Percentiles rank a stretch among this genome's conserved stretches.
phyloP scores from a whole-genome alignment of 2,888 invertebrate species.

The Ganaspis brasiliensis region DNA sequence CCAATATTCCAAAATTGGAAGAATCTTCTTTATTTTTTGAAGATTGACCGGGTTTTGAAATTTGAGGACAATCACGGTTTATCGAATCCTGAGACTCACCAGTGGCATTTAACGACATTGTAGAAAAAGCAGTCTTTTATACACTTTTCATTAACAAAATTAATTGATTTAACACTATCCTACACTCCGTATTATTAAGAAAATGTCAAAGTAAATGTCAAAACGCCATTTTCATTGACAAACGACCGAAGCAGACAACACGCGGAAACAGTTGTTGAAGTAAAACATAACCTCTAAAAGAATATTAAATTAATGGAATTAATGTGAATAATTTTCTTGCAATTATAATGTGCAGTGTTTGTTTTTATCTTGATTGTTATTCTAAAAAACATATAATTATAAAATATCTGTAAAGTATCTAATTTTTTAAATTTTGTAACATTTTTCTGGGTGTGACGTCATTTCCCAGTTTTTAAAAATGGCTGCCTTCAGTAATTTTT shows the following conservation, averaged over 20 bases:
- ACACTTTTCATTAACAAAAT: conserved; percentile 34
- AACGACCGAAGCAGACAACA: conserved; percentile 10
- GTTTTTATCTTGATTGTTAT: too few relatives aligned
- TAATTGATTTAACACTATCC: conserved; percentile 53
- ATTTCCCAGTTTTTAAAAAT: conserved; percentile 14
- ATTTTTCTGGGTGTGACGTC: too few relatives aligned
- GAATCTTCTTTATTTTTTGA: conserved; percentile 60
- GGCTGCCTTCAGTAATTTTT: conserved; percentile 8
- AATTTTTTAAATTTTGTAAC: too few relatives aligned
- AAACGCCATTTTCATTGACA: conserved; percentile 62
- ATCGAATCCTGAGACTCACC: conserved; percentile 36
- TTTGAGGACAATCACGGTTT: conserved; percentile 29
- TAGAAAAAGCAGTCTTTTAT: background rate
- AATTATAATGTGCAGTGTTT: too few relatives aligned
- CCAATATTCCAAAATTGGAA: conserved; percentile 60
- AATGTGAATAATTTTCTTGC: too few relatives aligned
- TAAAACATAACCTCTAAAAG: background rate
- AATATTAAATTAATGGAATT: too few relatives aligned
- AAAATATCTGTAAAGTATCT: too few relatives aligned
- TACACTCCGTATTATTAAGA: conserved; percentile 55
- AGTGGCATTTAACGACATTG: background rate
- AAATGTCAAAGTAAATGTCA: conserved; percentile 57
- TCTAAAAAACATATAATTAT: too few relatives aligned
- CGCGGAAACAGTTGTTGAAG: background rate
- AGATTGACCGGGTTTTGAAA: conserved; percentile 17